Base-by-base conservation (phyloP, 1,140 invertebrate genomes). In the Drosophila seguyi region DNA sequence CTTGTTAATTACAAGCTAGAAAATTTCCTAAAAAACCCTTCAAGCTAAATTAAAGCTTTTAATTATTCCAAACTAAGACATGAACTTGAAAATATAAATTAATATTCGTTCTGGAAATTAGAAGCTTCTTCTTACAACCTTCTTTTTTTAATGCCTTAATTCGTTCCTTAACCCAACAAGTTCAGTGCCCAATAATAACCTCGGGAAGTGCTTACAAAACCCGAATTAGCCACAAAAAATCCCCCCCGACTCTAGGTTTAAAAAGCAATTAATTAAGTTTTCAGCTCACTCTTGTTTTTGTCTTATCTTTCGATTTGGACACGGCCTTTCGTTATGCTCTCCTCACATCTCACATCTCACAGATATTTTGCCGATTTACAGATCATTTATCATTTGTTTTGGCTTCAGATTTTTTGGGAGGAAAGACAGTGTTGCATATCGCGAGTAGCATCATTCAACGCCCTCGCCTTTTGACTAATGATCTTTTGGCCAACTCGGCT, bases 401-500 rank as follows among this genome's bases (percentile, higher is more conserved):
- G 45, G 20, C 14, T 36, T 20, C 0, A n/a, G 14, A 27, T 27
- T n/a, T n/a, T n/a, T 62, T 20, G 7, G 58, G 65, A 27, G 66
- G 45, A 16, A 45, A 56, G 11, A 39, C 11, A n/a, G 18, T 27
- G 29, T 67, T 68, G 67, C 67, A 42, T 55, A 45, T 27, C 38
- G 52, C 60, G 31, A 22, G 50, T 29, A 36, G 50, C 50, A 25
- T 45, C 45, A 83, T 52, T 72, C 50, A 81, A 84, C 81, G 81
- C 81, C 81, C 73, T 56, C 81, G 73, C 57, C 57, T 48, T 48
- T 75, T 86, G 79, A 87, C 83, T 87, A 86, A 86, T 86, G 78
- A 69, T 82, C 62, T 55, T n/a, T n/a, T 22, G 56, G 62, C 31
- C 53, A 68, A 55, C 7, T 60, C 45, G 31, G 31, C 6, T 36